phyloP scores from a whole-genome alignment of 2,888 invertebrate species.

The Lepidochitona cinerea region DNA sequence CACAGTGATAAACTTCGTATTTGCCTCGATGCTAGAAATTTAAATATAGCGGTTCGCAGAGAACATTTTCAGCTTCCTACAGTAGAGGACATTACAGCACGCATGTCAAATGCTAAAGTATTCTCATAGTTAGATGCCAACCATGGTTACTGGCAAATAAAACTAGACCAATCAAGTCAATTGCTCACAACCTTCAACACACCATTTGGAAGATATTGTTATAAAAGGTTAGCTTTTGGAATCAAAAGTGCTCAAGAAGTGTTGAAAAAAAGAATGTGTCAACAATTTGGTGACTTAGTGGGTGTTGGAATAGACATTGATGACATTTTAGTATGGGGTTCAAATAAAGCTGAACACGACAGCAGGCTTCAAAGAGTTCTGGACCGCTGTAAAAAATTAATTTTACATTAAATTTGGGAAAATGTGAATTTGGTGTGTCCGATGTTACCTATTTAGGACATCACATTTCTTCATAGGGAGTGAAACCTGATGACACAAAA shows the following conservation, averaged over 20 bases:
- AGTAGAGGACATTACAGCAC: conserved; percentile 12
- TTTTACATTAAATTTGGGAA: neutral
- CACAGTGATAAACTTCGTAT: conserved; percentile 4
- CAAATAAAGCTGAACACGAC: conserved; percentile 1
- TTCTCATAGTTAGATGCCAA: conserved; percentile 18
- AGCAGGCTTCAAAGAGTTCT: neutral
- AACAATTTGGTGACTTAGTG: conserved; percentile 3
- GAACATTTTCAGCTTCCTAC: conserved; percentile 21
- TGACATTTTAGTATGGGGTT: conserved; percentile 17
- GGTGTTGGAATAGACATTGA: conserved; percentile 16
- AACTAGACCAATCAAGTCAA: neutral
- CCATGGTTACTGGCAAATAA: neutral
- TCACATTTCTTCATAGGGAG: neutral
- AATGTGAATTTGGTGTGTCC: neutral
- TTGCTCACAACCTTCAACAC: conserved; percentile 10
- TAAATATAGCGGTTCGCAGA: conserved; percentile 8
- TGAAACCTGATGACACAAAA: neutral
- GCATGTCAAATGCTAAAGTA: conserved; percentile 7
- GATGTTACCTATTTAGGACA: neutral
- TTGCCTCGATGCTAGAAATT: conserved; percentile 9
- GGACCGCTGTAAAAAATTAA: neutral
- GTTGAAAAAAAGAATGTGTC: conserved; percentile 13
- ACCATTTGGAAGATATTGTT: conserved; percentile 17
- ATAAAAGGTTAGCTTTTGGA: conserved; percentile 20
- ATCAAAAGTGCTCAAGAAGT: conserved; percentile 20